Base-by-base conservation (phyloP, 2,888 invertebrate species). In the Brachyptera risi region DNA sequence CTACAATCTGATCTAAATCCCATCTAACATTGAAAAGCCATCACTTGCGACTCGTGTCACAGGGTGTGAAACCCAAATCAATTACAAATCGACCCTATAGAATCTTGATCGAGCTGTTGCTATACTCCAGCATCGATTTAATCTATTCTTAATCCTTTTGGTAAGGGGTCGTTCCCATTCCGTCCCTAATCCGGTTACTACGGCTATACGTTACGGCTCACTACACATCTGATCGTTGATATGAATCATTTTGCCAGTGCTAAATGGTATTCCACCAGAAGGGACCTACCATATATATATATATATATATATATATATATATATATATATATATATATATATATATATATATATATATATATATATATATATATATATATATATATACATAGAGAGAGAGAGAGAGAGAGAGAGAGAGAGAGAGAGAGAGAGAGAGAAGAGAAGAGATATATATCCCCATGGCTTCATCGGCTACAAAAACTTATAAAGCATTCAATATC, bases 171-270 rank as follows among this genome's bases (percentile, higher is more conserved):
- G 35, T 7, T 24, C n/a, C n/a, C n/a, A n/a, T n/a, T n/a, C n/a
- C n/a, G n/a, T n/a, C n/a, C n/a, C 7, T 31, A 31, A 31, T 31
- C 31, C 31, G 31, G 31, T 31, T 31, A 40, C 23, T 40, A 23
- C 57, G 38, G 42, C 59, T 42, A 56, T 62, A 35, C 54, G 24
- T 23, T 35, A 58, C 49, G 61, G 59, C 58, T 57, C 60, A 37
- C 26, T 54, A 51, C 13, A 24, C 58, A 51, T 47, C 56, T 61
- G 61, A 63, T 59, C 47, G 50, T 59, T 64, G 64, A 56, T 62
- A 64, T 64, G 64, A 64, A 62, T 64, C 64, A 64, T 56, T 61
- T 56, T 54, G 35, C 54, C 37, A 31, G 31, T 31, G 5, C 31
- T 5, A 31, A 31, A 31, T 31, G 31, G 7, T 11, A n/a, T n/a